Conservation (phyloP, 2,797 vertebrate genomes). For the Sebastes trivittatus region DNA sequence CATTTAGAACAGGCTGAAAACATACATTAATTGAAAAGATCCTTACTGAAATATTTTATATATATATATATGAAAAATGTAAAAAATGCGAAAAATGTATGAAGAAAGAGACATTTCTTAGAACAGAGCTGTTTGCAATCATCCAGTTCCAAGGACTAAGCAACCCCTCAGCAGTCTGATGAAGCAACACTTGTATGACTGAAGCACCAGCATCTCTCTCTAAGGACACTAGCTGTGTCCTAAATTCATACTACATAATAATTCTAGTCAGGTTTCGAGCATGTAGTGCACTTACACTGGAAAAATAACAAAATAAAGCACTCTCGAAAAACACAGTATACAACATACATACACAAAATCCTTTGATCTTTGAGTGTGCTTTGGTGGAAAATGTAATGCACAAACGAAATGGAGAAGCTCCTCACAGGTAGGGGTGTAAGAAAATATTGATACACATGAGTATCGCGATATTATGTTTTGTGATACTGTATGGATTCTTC, state of each 20-base stretch:
- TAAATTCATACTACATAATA: not conserved
- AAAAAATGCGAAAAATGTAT: not conserved
- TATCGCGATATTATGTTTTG: too few species aligned
- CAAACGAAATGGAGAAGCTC: not conserved
- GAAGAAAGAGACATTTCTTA: not conserved
- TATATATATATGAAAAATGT: not conserved
- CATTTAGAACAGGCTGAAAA: conserved; percentile 2
- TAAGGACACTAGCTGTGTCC: not conserved
- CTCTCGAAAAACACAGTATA: not conserved
- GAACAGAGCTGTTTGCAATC: conserved; percentile 10
- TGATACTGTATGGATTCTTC: too few species aligned
- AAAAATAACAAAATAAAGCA: not conserved
- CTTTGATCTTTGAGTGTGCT: not conserved
- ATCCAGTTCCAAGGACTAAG: conserved; percentile 8
- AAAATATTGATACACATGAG: too few species aligned
- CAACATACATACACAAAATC: not conserved
- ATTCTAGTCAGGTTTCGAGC: not conserved
- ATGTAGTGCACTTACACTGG: not conserved
- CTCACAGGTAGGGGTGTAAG: not conserved
- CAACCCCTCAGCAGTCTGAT: conserved; percentile 3
- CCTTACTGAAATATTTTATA: not conserved
- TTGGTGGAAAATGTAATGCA: not conserved
- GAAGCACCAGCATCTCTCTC: not conserved
- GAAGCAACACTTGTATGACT: not conserved
- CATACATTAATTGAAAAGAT: not conserved